Evolutionary conservation across 2,113 vertebrate species (phyloP), one percentile per base, ranked within the genome.

Genomic region (Rutilus rutilus): DNA sequence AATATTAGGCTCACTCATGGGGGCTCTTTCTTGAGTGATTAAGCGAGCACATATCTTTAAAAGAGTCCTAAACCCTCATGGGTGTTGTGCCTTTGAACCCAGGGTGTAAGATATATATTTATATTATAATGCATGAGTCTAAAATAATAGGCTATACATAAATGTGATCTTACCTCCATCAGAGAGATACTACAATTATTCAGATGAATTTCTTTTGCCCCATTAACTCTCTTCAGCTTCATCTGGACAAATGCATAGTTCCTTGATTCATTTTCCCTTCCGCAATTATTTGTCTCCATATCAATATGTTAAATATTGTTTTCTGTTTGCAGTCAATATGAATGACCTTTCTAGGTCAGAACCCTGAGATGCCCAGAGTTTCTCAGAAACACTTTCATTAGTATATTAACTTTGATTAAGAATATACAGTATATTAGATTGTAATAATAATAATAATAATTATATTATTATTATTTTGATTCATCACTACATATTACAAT

Each of bases 21-120:
- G 95, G 96, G 96, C 96, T 96, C 96, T 97, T 97, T 97, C 97
- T 97, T 97, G 96, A 96, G 97, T 99, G 97, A 99, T 99, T 99
- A 99, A 97, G 96, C 95, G 96, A 97, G 96, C 93, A 96, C 93
- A 94, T 95, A 97, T 97, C 96, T 93, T 96, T 95, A 96, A 95
- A 95, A 94, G 94, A 95, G 93, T 93, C 89, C 88, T 90, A 83
- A 87, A 88, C 90, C 94, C 95, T 95, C 94, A 84, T 84, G 95
- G 93, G 94, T 92, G 90, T 89, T 91, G 91, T 92, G 94, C 93
- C 93, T 93, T 92, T 93, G 94, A 94, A 94, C 95, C 93, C 83
- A 90, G 90, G 91, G 93, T 95, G 92, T 91, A 92, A 90, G 90
- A 89, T 88, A 92, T 88, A 92, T 88, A 93, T 90, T 91, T 90